Percentiles rank a stretch among this genome's conserved stretches.
These are phyloP conservation scores for Pyrochroa serraticornis DNA, from an alignment of 2,888 invertebrate genomes.

Conservation along the genomic window DNA sequence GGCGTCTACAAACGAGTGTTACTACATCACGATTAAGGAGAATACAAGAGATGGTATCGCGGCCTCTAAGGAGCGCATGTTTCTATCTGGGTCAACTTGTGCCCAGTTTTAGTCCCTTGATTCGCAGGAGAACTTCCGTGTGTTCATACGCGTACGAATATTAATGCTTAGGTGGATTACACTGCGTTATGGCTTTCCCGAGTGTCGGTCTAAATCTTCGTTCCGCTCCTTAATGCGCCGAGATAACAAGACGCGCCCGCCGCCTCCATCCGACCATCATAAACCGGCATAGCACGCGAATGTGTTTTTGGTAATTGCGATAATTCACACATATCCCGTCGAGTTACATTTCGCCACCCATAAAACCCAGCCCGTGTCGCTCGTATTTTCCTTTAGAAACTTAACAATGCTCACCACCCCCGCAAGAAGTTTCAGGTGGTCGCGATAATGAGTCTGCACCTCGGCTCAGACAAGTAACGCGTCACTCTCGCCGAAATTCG, in stretches of 20 bases:
- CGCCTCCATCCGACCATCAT: slow-evolving; percentile 11
- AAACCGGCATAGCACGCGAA: slow-evolving; percentile 14
- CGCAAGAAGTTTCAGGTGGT: no score
- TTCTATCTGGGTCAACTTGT: no score
- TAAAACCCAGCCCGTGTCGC: no score
- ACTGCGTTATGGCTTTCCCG: slow-evolving; percentile 35
- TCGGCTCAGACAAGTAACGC: no score
- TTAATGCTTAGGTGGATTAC: slow-evolving; percentile 42
- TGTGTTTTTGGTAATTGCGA: slow-evolving; percentile 24
- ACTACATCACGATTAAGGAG: no score
- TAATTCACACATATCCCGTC: slow-evolving; percentile 20
- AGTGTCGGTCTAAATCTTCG: slow-evolving; percentile 41
- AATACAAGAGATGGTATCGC: no score
- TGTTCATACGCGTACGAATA: slow-evolving; percentile 26
- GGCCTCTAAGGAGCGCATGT: no score
- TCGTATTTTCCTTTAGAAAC: no score
- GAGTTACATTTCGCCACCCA: slow-evolving; percentile 4
- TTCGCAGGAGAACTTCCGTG: neutral
- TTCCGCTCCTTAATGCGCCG: slow-evolving; percentile 36
- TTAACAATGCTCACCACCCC: no score
- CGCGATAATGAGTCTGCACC: no score
- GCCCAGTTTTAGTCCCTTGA: neutral
- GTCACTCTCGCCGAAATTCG: no score
- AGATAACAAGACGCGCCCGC: slow-evolving; percentile 32
- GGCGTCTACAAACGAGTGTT: no score